phyloP scores from a whole-genome alignment of 2,113 vertebrate genomes.

The Elachura formosa region DNA sequence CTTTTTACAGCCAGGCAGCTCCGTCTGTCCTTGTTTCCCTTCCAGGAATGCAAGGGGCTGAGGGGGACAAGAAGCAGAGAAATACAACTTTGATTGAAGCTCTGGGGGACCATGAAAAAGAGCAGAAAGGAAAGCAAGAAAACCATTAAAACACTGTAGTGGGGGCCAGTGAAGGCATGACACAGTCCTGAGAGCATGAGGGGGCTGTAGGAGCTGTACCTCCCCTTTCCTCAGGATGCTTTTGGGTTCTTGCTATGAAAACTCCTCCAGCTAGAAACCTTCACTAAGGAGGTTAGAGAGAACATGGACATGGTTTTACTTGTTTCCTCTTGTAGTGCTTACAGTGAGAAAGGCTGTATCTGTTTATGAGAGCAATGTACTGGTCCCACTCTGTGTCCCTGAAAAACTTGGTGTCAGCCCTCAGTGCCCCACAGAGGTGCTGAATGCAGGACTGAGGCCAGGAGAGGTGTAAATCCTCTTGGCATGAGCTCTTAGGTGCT shows the following conservation, averaged over 20 bases:
- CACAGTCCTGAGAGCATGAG: not conserved
- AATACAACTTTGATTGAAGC: conserved; percentile 11
- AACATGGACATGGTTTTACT: not conserved
- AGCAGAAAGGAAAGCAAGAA: conserved; percentile 2
- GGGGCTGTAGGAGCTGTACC: not conserved
- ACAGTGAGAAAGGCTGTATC: not conserved
- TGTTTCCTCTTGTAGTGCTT: not conserved
- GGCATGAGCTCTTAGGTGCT: not conserved
- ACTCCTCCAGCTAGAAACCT: not conserved
- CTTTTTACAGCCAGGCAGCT: conserved; percentile 23
- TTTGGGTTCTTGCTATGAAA: not conserved
- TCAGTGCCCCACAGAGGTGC: not conserved
- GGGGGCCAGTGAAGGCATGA: not conserved
- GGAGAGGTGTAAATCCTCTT: not conserved
- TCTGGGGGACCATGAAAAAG: not conserved
- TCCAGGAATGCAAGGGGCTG: not conserved
- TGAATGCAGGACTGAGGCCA: not conserved
- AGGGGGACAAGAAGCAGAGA: not conserved
- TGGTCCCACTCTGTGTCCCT: not conserved
- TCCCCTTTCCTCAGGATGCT: not conserved
- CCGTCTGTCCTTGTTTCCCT: not conserved
- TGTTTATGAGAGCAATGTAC: fast-evolving
- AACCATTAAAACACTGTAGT: not conserved
- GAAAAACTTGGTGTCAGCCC: not conserved
- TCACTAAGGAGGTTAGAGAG: not conserved